These are phyloP conservation scores for Tachycineta bicolor DNA, from an alignment of 2,113 vertebrate genomes.

Conservation along the genomic window DNA sequence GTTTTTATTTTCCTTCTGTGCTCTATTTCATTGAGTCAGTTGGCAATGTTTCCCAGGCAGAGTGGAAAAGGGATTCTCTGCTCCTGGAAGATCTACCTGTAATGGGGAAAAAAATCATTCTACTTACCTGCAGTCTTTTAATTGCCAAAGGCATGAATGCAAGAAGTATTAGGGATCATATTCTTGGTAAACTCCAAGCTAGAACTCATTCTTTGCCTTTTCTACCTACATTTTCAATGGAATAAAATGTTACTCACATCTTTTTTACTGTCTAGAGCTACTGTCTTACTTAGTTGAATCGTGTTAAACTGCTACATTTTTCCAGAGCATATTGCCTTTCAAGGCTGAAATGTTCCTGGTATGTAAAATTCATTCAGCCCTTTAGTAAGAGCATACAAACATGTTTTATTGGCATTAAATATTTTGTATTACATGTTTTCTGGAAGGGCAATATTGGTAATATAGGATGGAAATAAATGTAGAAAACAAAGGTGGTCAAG, in stretches of 20 bases:
- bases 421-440: neutral
- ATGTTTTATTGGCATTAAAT: neutral
- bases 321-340: neutral
- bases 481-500: neutral
- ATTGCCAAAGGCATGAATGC: neutral
- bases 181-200: neutral
- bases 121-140: neutral
- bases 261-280: neutral
- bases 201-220: neutral
- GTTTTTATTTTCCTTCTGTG: slow-evolving; percentile 3
- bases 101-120: neutral
- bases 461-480: neutral
- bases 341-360: neutral
- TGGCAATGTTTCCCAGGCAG: neutral
- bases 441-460: neutral
- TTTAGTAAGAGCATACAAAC: neutral
- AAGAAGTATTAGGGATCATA: neutral
- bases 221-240: neutral
- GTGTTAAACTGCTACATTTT: neutral
- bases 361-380: neutral
- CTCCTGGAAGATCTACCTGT: neutral
- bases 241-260: neutral
- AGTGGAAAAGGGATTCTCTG: neutral
- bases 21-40: slow-evolving; percentile 11
- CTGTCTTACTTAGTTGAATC: neutral